phyloP scores from a whole-genome alignment of 1,140 invertebrate genomes.

The Eufriesea mexicana region DNA sequence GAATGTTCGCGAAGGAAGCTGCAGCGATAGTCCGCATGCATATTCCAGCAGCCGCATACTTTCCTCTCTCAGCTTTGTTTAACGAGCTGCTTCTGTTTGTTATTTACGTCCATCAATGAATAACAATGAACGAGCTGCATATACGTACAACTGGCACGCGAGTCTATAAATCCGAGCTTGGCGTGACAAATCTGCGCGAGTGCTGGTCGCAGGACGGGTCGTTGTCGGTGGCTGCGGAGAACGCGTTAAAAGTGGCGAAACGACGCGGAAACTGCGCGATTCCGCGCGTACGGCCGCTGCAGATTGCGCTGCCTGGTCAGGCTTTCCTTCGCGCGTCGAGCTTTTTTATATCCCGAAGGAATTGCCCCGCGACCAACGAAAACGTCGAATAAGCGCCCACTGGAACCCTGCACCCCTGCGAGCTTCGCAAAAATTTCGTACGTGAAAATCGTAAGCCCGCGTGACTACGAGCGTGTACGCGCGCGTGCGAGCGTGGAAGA shows the following conservation, averaged over 20 bases:
- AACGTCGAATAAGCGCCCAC: neutral
- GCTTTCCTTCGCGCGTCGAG: neutral
- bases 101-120: constrained; percentile 69
- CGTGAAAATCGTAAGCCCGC: no score
- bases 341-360: constrained; percentile 21
- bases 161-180: constrained; percentile 63
- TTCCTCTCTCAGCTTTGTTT: constrained; percentile 51
- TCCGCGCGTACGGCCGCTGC: constrained; percentile 12
- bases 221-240: neutral
- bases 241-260: constrained; percentile 46
- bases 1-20: neutral
- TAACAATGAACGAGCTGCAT: constrained; percentile 65
- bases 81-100: constrained; percentile 57
- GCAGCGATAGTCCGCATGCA: constrained; percentile 21
- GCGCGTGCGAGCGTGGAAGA: neutral
- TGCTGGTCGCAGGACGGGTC: neutral
- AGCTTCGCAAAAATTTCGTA: neutral
- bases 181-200: constrained; percentile 56
- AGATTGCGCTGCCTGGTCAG: neutral
- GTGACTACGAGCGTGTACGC: neutral
- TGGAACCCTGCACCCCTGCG: neutral
- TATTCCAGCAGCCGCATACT: constrained; percentile 28
- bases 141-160: constrained; percentile 30
- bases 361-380: neutral
- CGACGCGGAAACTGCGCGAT: constrained; percentile 39